Evolutionary conservation across 2,113 vertebrate species (phyloP), one percentile per base, ranked within the genome.

Genomic region (Carlito syrichta): DNA sequence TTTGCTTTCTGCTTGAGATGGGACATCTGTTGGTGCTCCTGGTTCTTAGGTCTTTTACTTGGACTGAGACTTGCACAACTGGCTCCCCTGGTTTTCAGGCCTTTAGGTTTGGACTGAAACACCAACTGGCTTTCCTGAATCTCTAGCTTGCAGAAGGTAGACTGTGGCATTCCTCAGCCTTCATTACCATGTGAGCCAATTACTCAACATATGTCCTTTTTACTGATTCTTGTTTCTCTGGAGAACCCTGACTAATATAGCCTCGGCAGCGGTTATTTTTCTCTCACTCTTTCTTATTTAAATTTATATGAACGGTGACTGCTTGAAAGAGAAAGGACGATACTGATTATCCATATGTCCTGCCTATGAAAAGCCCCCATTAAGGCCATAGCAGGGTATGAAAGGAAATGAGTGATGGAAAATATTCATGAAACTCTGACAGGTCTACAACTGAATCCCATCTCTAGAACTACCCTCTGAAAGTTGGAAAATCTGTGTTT

Each of bases 21-120:
- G 3, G 8, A 45, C 1, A 32, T 8, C 7, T 32, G 0, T 11
- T 48, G 9, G 3, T 68, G 52, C 6, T 77, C 20, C 5, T 43
- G 13, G 7, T 35, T 52, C 74, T 23, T 6, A 69, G 40, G 23
- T 9, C 60, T 76, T 10, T 27, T 11, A 8, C 10, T 92, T 16
- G 23, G 50, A 13, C 14, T 10, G 20, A 11, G 16, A 6, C 43
- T 58, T 40, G 20, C 2, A n/a, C 16, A 2, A 5, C 1, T 25
- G n/a, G 2, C 19, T 12, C 9, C 30, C 13, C 52, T 38, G 30
- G 1, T 38, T 20, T n/a, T 79, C 74, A 38, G 50, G 27, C 16
- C 35, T 68, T 50, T 11, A 25, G 5, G 17, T 38, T 16, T 54
- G n/a, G 38, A n/a, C 43, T 77, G n/a, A 6, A 58, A 9, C 50